A percentile compares a stretch with the other conserved stretches of the same genome.
phyloP scores from a whole-genome alignment of 2,797 vertebrate species.

The Aplochiton taeniatus region DNA sequence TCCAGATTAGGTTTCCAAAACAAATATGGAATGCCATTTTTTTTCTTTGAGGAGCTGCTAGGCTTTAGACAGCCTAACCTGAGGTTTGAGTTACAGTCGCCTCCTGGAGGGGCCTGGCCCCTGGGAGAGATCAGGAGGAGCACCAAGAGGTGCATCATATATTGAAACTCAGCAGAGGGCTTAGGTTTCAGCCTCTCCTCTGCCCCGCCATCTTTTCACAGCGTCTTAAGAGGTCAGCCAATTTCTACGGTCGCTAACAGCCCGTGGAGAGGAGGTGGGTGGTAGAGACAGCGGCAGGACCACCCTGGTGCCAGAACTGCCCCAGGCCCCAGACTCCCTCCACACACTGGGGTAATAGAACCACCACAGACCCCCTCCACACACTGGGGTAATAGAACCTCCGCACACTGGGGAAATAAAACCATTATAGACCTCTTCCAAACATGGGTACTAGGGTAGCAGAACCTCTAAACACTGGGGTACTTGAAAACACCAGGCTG shows the following conservation, averaged over 20 bases:
- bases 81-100: constrained; percentile 69
- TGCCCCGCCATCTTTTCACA: constrained; percentile 65
- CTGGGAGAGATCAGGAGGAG: constrained; percentile 47
- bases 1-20: constrained; percentile 68
- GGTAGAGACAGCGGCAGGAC: constrained; percentile 63
- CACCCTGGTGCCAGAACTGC: constrained; percentile 72
- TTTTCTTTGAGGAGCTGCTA: constrained; percentile 78
- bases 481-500: too few relatives aligned
- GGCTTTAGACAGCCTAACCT: constrained; percentile 71
- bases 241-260: constrained; percentile 80
- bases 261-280: constrained; percentile 62
- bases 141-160: constrained; percentile 56
- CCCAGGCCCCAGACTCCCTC: constrained; percentile 54
- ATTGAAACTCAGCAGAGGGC: constrained; percentile 49
- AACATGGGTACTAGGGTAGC: too few relatives aligned
- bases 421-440: too few relatives aligned
- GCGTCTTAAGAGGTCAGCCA: constrained; percentile 73
- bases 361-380: constrained; percentile 25
- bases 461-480: constrained; percentile 56
- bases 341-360: constrained; percentile 66
- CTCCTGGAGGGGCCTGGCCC: constrained; percentile 52
- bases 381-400: constrained; percentile 47
- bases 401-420: too few relatives aligned
- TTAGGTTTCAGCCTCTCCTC: constrained; percentile 60
- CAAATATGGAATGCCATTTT: constrained; percentile 79